Percentiles rank a stretch among this genome's conserved stretches.
phyloP scores from a whole-genome alignment of 2,113 vertebrate genomes.

The Charina bottae region DNA sequence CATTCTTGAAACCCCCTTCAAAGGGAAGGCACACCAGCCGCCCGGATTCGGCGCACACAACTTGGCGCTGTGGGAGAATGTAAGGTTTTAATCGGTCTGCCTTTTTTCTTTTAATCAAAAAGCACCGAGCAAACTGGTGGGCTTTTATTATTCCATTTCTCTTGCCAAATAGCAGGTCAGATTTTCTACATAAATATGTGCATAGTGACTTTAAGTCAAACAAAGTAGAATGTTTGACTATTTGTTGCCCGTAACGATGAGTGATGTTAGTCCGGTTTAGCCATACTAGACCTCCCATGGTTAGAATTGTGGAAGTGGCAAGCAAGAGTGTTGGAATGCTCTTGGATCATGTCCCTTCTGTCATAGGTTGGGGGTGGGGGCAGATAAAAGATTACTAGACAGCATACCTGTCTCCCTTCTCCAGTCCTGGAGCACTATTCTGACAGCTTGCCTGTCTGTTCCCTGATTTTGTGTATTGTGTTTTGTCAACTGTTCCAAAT shows the following conservation, averaged over 20 bases:
- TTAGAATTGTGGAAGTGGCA: neutral
- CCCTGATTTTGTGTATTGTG: neutral
- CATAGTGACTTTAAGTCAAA: neutral
- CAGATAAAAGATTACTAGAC: neutral
- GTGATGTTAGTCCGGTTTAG: neutral
- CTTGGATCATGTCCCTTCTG: neutral
- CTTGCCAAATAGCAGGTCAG: neutral
- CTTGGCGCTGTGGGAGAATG: constrained; percentile 25
- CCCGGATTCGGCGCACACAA: constrained; percentile 42
- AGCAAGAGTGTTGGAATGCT: neutral
- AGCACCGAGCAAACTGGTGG: constrained; percentile 22
- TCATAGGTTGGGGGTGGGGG: neutral
- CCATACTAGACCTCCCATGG: neutral
- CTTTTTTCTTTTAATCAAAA: constrained; percentile 46
- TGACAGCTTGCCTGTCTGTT: neutral
- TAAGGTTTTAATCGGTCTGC: constrained; percentile 46
- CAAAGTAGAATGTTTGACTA: constrained; percentile 1
- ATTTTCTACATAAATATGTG: constrained; percentile 23
- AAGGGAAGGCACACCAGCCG: constrained; percentile 42
- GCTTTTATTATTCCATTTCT: neutral
- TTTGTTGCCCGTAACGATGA: constrained; percentile 2
- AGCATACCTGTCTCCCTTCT: neutral
- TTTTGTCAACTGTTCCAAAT: neutral
- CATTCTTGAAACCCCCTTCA: constrained; percentile 48
- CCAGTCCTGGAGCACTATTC: neutral